Evolutionary conservation across 1,140 invertebrate genomes (phyloP).

Genomic region (Elysia chlorotica): DNA sequence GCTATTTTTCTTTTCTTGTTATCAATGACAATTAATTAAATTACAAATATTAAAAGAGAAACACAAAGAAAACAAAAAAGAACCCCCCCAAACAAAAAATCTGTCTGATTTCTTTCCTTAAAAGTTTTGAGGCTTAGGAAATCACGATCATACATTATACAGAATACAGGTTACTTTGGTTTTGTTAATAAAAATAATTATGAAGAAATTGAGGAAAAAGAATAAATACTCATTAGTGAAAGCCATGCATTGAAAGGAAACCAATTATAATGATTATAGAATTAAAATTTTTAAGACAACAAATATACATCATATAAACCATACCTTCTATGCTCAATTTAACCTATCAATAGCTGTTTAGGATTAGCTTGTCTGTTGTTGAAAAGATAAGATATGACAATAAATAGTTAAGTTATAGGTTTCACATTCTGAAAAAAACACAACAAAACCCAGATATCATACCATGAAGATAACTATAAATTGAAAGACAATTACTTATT

Average conservation of each 20-base stretch:
- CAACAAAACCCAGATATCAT: neutral
- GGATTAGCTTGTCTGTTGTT: conserved; percentile 6
- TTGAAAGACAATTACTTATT: neutral
- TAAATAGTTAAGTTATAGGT: neutral
- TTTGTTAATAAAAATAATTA: neutral
- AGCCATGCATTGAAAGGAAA: neutral
- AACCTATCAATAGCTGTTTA: neutral
- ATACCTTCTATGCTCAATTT: neutral
- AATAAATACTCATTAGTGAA: neutral
- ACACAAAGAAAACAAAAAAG: no score
- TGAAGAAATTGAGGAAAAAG: neutral
- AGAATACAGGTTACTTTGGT: neutral
- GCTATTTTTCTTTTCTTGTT: no score
- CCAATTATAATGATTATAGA: neutral
- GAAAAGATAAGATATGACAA: neutral
- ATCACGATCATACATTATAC: neutral
- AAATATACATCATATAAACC: neutral
- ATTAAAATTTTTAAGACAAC: neutral
- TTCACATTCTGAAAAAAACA: neutral
- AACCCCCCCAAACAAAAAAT: no score
- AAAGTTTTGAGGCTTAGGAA: no score
- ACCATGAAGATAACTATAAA: neutral
- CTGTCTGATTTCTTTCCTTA: no score
- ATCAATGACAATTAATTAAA: no score
- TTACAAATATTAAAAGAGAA: no score